Base-by-base conservation (phyloP, 1,140 invertebrate genomes). In the Pseudachorutes palmiensis region DNA sequence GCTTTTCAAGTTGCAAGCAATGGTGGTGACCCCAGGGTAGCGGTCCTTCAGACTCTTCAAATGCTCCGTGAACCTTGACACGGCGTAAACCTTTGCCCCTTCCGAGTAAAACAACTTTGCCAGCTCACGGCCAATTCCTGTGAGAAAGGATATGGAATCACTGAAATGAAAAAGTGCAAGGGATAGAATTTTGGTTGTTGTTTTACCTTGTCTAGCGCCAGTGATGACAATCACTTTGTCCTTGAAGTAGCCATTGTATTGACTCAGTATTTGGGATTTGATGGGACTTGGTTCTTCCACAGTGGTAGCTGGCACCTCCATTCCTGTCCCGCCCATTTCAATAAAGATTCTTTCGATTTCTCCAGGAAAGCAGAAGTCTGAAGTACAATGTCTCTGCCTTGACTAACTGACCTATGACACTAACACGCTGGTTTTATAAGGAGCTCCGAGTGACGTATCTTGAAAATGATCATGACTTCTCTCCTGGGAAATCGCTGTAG, bases 61-160 rank as follows among this genome's bases (percentile, higher is more conserved):
- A 75, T 89, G 81, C 30, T 80, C 75, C 70, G 83, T 78, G 1
- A 84, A 87, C 75, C 83, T 82, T 1, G 87, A 88, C 5, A 94
- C 66, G 1, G 88, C 91, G 31, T 89, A 83, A 32, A 91, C 88
- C 59, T 84, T 82, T 1, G 85, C 90, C 32, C 85, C 86, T 62
- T 79, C 82, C 71, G 83, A 76, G 64, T 83, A 82, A 51, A 93
- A 75, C 62, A 84, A 82, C 65, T 85, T 79, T 14, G 82, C 86
- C 55, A 91, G 78, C 1, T 81, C 85, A 76, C 84, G 79, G 2
- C 89, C 90, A 67, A 92, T 91, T 60, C 89, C 89, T 88, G 65
- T 12, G 72, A 65, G 24, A 55, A 55, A 12, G 51, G 5, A 19
- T 55, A 5, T 5, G 9, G 5, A 55, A 16, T 55, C 5, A 19